phyloP scores from a whole-genome alignment of 2,113 vertebrate genomes.

The Marmota monax region DNA sequence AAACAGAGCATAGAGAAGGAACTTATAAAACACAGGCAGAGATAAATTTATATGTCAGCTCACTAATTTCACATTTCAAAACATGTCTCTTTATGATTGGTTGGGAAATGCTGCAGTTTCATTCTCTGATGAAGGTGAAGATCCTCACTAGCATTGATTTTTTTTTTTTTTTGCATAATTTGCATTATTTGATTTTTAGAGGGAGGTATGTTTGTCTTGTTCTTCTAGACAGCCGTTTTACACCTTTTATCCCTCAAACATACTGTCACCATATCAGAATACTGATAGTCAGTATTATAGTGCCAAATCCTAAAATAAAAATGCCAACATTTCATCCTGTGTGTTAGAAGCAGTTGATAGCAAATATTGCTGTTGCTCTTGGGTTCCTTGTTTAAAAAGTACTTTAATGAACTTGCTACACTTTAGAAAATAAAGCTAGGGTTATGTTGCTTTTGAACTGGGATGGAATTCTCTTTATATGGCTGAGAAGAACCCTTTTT shows the following conservation, averaged over 20 bases:
- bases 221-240: slow-evolving; percentile 87
- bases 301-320: slow-evolving; percentile 87
- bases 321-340: slow-evolving; percentile 84
- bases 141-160: slow-evolving; percentile 78
- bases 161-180: slow-evolving; percentile 77
- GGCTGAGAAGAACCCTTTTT: slow-evolving; percentile 72
- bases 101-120: slow-evolving; percentile 20
- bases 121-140: slow-evolving; percentile 74
- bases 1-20: neutral
- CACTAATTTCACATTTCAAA: slow-evolving; percentile 43
- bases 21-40: neutral
- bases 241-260: slow-evolving; percentile 87
- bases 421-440: slow-evolving; percentile 59
- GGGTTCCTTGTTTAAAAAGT: slow-evolving; percentile 75
- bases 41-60: slow-evolving; percentile 15
- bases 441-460: slow-evolving; percentile 64
- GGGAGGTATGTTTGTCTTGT: slow-evolving; percentile 86
- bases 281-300: slow-evolving; percentile 61
- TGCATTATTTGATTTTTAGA: slow-evolving; percentile 86
- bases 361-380: slow-evolving; percentile 87
- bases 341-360: slow-evolving; percentile 85
- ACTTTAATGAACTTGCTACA: slow-evolving; percentile 72
- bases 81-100: slow-evolving; percentile 18
- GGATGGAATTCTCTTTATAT: slow-evolving; percentile 58
- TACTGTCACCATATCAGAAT: slow-evolving; percentile 86